phyloP scores from a whole-genome alignment of 2,888 invertebrate species.

The Copidosoma aretas region DNA sequence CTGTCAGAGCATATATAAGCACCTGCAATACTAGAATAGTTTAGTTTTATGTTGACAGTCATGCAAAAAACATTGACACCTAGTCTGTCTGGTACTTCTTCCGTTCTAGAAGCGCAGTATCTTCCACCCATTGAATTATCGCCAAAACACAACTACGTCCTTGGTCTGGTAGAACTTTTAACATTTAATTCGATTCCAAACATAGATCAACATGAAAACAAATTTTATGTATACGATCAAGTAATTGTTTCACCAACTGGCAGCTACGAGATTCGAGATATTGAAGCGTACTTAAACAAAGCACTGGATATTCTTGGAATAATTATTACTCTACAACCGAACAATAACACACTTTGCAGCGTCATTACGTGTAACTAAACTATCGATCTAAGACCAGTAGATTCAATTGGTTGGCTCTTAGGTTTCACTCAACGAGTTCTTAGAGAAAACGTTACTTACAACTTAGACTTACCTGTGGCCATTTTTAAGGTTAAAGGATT shows the following conservation, averaged over 20 bases:
- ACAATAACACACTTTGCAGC: too few relatives aligned
- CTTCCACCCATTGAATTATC: slow-evolving; percentile 1
- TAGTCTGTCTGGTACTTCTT: background rate
- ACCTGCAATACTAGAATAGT: background rate
- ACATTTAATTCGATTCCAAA: too few relatives aligned
- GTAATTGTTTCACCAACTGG: background rate
- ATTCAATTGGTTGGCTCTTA: too few relatives aligned
- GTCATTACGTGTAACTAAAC: too few relatives aligned
- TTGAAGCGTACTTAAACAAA: background rate
- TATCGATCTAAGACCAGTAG: too few relatives aligned
- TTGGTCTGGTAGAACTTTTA: background rate
- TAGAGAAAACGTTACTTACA: too few relatives aligned
- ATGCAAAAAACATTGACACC: background rate
- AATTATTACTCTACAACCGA: too few relatives aligned
- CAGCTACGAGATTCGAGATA: slow-evolving; percentile 1
- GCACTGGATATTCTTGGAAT: too few relatives aligned
- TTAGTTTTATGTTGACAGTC: background rate
- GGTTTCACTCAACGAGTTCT: too few relatives aligned
- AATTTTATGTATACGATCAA: slow-evolving; percentile 4
- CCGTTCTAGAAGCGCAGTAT: background rate
- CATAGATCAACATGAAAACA: background rate
- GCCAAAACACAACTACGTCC: background rate
- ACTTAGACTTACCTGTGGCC: too few relatives aligned
- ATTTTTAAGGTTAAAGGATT: too few relatives aligned
- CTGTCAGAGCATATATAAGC: background rate